Evolutionary conservation across 2,797 vertebrate species (phyloP).

Genomic region (Artibeus lituratus): DNA sequence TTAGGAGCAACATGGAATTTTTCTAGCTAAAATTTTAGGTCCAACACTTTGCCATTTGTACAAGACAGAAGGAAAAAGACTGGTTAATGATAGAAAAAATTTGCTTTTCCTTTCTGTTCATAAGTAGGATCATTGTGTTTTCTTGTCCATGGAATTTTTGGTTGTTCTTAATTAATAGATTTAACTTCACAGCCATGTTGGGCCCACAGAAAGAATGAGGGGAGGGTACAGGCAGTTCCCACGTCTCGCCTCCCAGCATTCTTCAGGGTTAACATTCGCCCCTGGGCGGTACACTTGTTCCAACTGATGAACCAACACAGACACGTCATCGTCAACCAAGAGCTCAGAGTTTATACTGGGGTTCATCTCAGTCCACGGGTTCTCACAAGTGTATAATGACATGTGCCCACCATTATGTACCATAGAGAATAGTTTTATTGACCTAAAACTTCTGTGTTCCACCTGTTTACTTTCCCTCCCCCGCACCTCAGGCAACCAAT

Average conservation of each 20-base stretch:
- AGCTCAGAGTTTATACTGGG: neutral
- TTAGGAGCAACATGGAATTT: neutral
- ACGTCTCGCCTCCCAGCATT: accelerated
- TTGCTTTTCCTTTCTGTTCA: neutral
- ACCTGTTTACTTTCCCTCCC: neutral
- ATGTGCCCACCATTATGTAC: too few relatives aligned
- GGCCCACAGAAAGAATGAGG: neutral
- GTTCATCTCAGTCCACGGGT: neutral
- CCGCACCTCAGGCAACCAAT: too few relatives aligned
- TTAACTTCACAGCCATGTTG: neutral
- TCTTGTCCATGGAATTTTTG: neutral
- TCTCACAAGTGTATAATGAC: neutral
- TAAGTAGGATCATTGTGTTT: neutral
- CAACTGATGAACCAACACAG: neutral
- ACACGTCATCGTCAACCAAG: neutral
- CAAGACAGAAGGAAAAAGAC: neutral
- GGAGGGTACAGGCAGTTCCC: neutral
- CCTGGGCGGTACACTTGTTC: neutral
- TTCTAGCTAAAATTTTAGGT: neutral
- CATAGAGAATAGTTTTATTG: neutral
- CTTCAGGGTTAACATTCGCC: neutral
- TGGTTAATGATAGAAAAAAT: neutral
- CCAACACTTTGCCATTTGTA: neutral
- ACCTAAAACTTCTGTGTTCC: neutral
- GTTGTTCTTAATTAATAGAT: neutral